Base-by-base conservation (phyloP, 2,888 invertebrate species). In the Lochmaea capreae region DNA sequence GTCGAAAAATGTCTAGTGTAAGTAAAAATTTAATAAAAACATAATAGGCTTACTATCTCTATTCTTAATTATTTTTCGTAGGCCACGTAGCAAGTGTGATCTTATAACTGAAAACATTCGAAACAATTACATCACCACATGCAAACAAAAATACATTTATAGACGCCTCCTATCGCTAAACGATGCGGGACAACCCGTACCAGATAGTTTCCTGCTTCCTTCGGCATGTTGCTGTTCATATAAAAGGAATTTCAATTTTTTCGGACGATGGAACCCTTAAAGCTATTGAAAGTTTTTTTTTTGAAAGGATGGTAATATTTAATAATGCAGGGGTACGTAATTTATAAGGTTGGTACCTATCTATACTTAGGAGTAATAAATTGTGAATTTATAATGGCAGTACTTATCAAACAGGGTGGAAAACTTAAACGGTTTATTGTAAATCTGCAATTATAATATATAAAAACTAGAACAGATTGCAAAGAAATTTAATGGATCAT, bases 141-240 rank as follows among this genome's bases (percentile, higher is more conserved):
- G 92, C 82, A 89, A 89, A 73, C 92, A 92, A 81, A 91, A 91
- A 81, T 91, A 87, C 80, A 88, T 90, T 33, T 89, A 89, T 77
- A 85, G 90, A 54, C 88, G 89, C 77, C 81, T 92, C 72, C 81
- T 91, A 18, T 90, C 92, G 0, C 79, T 93, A 0, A 88, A 86
- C 62, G 82, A 86, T 0, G 83, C 85, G 11, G 89, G 89, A 0
- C 81, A 86, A 9, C 82, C 90, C 1, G 79, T 86, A 12, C 86
- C 88, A 18, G 90, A 90, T 72, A 83, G 87, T 11, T 91, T 94
- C 76, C 87, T 88, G 80, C 87, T 95, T 67, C 95, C 95, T 1
- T 92, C 93, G 26, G 94, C 94, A 80, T 95, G 95, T 83, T 91
- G 93, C 67, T 95, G 95, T 72, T 81, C 86, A 3, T 87, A 86